Conservation (phyloP, 2,113 vertebrate species). For the Lepisosteus oculatus region DNA sequence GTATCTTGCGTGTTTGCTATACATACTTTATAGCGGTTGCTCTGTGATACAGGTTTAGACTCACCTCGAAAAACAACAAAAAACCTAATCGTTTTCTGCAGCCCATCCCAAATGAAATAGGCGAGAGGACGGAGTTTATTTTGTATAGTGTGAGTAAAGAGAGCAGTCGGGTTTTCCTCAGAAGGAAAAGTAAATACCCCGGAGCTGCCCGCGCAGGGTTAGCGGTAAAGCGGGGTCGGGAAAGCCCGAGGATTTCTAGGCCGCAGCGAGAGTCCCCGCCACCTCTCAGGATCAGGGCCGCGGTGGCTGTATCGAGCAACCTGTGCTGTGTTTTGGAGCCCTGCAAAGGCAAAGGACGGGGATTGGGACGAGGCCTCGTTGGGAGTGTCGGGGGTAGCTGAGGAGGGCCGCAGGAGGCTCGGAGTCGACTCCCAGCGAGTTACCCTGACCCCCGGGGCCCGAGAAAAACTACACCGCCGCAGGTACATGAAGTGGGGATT, state of each 20-base stretch:
- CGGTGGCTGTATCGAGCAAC: neutral
- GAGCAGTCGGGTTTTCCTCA: constrained; percentile 21
- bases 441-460: constrained; percentile 29
- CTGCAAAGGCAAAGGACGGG: constrained; percentile 45
- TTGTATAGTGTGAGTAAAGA: constrained; percentile 35
- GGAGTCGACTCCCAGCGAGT: constrained; percentile 37
- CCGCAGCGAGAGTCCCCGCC: constrained; percentile 52
- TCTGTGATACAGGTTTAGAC: neutral
- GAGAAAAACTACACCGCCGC: constrained; percentile 20
- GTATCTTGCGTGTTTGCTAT: constrained; percentile 32
- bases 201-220: constrained; percentile 54
- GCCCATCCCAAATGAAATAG: constrained; percentile 9
- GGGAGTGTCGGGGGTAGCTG: constrained; percentile 55
- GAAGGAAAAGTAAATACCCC: constrained; percentile 37
- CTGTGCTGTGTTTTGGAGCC: constrained; percentile 16
- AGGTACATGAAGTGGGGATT: constrained; percentile 23
- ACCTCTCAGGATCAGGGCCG: constrained; percentile 35
- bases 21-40: neutral
- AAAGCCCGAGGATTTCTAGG: constrained; percentile 56
- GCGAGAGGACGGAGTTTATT: constrained; percentile 6
- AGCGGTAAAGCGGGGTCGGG: constrained; percentile 53
- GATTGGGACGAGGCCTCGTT: constrained; percentile 63
- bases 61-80: neutral
- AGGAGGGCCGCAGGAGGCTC: constrained; percentile 36
- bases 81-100: neutral